Conservation (phyloP, 2,113 vertebrate species). For the Blennius ocellaris region DNA sequence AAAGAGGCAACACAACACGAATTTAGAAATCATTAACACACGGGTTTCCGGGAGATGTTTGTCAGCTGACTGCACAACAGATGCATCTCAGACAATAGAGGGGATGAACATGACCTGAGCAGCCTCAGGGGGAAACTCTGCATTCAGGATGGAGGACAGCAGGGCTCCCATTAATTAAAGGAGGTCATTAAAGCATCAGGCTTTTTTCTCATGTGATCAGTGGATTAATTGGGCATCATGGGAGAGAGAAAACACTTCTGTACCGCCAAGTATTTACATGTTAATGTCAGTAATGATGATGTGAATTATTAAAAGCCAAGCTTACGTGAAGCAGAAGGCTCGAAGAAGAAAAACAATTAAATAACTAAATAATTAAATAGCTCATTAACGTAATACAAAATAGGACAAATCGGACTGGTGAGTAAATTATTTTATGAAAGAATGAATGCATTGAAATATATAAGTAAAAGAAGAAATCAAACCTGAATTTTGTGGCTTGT, state of each 20-base stretch:
- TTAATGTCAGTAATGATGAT: conserved; percentile 33
- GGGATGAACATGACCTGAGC: conserved; percentile 71
- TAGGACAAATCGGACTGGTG: neutral
- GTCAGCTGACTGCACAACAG: conserved; percentile 73
- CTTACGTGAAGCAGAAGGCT: conserved; percentile 13
- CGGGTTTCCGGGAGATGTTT: conserved; percentile 47
- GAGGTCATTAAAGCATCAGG: conserved; percentile 65
- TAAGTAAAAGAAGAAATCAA: neutral
- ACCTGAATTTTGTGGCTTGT: too few relatives aligned
- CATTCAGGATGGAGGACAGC: conserved; percentile 70
- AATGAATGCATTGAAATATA: conserved; percentile 8
- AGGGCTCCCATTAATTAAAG: conserved; percentile 72
- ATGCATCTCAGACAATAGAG: conserved; percentile 76
- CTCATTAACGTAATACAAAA: too few relatives aligned
- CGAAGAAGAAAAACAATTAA: neutral
- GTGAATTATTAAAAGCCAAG: conserved; percentile 31
- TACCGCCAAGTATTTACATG: conserved; percentile 37
- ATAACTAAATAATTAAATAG: neutral
- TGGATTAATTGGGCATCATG: conserved; percentile 64
- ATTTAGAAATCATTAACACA: conserved; percentile 7
- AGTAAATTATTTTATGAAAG: neutral
- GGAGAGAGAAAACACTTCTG: conserved; percentile 31
- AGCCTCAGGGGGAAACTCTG: conserved; percentile 65
- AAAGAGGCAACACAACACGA: too few relatives aligned
- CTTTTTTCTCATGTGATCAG: conserved; percentile 45